Conservation (phyloP, 1,140 invertebrate genomes). For the Drosophila elegans region DNA sequence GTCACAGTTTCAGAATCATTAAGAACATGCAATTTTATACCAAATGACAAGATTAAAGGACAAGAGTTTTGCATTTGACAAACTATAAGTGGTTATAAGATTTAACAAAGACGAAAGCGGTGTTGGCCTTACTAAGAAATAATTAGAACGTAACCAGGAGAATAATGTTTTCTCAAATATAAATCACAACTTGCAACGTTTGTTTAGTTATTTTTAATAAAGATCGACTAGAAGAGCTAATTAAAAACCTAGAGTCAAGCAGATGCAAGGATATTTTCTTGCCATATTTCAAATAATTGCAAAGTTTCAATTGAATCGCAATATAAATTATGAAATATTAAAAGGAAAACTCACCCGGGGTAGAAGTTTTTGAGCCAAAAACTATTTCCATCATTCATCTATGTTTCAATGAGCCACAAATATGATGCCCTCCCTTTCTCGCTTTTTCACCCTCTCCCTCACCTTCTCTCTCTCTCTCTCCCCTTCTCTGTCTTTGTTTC, state of each 20-base stretch:
- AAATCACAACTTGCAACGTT: too few species aligned
- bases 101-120: too few species aligned
- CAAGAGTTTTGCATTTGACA: too few species aligned
- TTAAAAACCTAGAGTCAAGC: neutral
- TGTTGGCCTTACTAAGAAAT: too few species aligned
- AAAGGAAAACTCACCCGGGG: neutral
- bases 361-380: slow-evolving; percentile 17
- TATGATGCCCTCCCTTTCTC: neutral
- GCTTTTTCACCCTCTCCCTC: neutral
- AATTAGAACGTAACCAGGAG: too few species aligned
- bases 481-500: neutral
- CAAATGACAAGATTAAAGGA: too few species aligned
- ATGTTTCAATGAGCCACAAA: neutral
- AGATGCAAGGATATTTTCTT: neutral
- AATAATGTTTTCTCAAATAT: too few species aligned
- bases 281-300: neutral
- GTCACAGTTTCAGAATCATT: neutral
- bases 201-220: too few species aligned
- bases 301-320: slow-evolving; percentile 1
- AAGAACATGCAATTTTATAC: too few species aligned
- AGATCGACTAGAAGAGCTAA: too few species aligned
- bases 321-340: slow-evolving; percentile 25
- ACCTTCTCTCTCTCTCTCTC: neutral
- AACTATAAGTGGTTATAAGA: too few species aligned
- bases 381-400: slow-evolving; percentile 5